phyloP scores from a whole-genome alignment of 2,797 vertebrate species.

The Sphenodon punctatus region DNA sequence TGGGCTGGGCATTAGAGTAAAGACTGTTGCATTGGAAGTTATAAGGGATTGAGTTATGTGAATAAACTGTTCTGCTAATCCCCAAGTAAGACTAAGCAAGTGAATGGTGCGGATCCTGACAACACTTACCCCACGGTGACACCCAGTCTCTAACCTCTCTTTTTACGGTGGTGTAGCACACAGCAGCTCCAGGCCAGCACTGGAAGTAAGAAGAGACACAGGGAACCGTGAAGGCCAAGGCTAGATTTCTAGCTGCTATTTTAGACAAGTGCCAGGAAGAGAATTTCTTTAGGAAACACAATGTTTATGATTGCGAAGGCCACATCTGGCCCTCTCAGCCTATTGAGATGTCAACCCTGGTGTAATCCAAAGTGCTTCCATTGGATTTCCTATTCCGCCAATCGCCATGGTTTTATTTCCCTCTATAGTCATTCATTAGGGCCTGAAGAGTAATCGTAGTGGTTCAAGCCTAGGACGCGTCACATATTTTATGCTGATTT shows the following conservation, averaged over 20 bases:
- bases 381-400: conserved; percentile 25
- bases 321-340: conserved; percentile 2
- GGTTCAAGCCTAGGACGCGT: background rate
- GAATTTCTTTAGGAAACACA: conserved; percentile 6
- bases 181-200: background rate
- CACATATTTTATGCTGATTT: conserved; percentile 12
- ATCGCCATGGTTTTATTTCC: conserved; percentile 30
- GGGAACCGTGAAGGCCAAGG: accelerated
- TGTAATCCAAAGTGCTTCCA: conserved; percentile 7
- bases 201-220: background rate
- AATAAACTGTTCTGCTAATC: no score
- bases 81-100: no score
- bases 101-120: no score
- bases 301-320: background rate
- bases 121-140: no score
- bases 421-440: background rate
- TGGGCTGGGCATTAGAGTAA: no score
- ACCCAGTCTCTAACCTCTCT: no score
- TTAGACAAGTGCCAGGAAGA: background rate
- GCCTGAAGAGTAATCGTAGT: background rate
- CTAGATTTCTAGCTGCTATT: background rate
- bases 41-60: no score
- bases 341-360: background rate
- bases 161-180: no score
- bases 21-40: no score